Conservation (phyloP, 2,797 vertebrate species). For the Chrysolophus pictus region DNA sequence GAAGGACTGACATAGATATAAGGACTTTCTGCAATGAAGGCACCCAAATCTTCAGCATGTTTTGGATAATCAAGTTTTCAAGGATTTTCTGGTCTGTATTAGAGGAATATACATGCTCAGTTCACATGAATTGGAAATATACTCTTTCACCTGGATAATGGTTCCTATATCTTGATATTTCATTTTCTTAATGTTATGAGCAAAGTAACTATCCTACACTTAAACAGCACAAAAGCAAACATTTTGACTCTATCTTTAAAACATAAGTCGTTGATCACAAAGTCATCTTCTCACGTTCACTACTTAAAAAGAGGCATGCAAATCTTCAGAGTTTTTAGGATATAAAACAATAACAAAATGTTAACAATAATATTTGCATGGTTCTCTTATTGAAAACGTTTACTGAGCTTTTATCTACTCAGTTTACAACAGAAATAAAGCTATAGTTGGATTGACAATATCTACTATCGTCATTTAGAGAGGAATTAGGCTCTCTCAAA, state of each 20-base stretch:
- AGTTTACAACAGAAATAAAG: background rate
- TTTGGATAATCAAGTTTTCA: slow-evolving; percentile 14
- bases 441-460: background rate
- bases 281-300: background rate
- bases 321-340: background rate
- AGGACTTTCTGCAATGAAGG: background rate
- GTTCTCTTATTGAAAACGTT: background rate
- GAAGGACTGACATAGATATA: background rate
- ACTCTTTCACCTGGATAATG: slow-evolving; percentile 4
- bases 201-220: background rate
- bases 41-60: background rate
- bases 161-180: background rate
- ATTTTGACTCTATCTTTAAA: background rate
- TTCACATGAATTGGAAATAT: background rate
- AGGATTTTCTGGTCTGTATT: background rate
- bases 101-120: background rate
- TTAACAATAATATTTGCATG: background rate
- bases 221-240: background rate
- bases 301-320: background rate
- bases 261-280: background rate
- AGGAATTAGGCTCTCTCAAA: background rate
- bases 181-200: background rate
- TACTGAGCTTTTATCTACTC: background rate
- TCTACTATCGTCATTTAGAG: background rate
- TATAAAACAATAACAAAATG: background rate